Evolutionary conservation across 2,113 vertebrate genomes (phyloP), one percentile per base, ranked within the genome.

Genomic region (Leiothrix lutea): DNA sequence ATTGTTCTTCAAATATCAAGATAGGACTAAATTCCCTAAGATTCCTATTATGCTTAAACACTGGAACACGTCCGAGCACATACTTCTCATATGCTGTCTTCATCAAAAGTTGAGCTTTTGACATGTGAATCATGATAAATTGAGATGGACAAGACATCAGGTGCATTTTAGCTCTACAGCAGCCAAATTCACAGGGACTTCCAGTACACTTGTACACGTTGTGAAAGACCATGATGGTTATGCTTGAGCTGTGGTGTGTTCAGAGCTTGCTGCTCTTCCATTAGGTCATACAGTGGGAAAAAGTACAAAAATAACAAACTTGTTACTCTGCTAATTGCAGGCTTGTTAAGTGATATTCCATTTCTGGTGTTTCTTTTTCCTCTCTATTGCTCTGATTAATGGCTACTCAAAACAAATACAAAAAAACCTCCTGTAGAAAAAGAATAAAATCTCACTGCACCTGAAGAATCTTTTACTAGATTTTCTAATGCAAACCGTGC

Each of bases 291-390:
- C 67, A 96, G 84, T 97, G 97, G 98, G 98, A 97, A 90, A 93
- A 92, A 71, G 87, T 95, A 97, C 98, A 98, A 98, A 97, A 97
- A 94, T 94, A 98, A 98, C 97, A 98, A 93, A 94, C 95, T 80
- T 87, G 81, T 97, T 97, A 97, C 96, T 96, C 92, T 29, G 62
- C 90, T 98, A 98, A 98, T 98, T 97, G 92, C 93, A 80, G 95
- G 86, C 95, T 96, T 95, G 94, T 95, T 97, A 97, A 97, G 67
- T 96, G 96, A 96, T 96, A 80, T 91, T 97, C 95, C 95, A 95
- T 97, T 97, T 85, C 96, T 95, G 66, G n/a, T 77, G 62, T 4
- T 44, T 86, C 62, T 90, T 75, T 72, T 60, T 56, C 11, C 35
- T 61, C 24, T 65, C 84, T 50, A 23, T 48, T 81, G 71, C 71